A percentile compares a stretch with the other conserved stretches of the same genome.
phyloP scores from a whole-genome alignment of 2,797 vertebrate species.

The Garrulus glandarius region DNA sequence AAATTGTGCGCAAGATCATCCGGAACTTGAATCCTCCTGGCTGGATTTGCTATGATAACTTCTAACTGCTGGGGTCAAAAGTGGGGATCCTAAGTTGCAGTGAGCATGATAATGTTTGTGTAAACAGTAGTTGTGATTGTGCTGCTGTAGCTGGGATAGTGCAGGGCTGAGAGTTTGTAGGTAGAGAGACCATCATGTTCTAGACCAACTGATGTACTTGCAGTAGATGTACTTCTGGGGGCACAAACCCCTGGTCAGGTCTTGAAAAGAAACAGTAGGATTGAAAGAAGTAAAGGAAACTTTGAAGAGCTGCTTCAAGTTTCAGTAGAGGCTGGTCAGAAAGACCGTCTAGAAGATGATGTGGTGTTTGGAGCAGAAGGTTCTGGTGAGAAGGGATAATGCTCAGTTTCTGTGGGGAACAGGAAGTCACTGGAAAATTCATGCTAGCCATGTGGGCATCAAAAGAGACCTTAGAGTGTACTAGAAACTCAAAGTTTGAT shows the following conservation, averaged over 20 bases:
- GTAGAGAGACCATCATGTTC: not conserved
- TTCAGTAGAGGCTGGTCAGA: not conserved
- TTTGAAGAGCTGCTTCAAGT: not conserved
- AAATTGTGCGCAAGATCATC: not conserved
- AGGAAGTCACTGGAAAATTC: not conserved
- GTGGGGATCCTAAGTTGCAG: not conserved
- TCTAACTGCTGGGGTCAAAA: not conserved
- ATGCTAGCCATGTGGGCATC: not conserved
- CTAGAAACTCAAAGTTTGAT: not conserved
- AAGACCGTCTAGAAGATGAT: not conserved
- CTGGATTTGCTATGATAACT: not conserved
- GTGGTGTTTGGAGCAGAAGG: not conserved
- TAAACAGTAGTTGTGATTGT: not conserved
- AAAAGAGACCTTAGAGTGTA: not conserved
- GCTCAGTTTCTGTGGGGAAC: not conserved
- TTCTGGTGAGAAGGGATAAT: not conserved
- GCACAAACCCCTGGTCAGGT: no score
- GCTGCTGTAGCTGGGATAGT: not conserved
- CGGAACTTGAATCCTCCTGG: not conserved
- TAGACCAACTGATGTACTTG: not conserved
- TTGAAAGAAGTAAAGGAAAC: not conserved
- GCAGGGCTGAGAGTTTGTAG: not conserved
- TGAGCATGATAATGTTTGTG: not conserved
- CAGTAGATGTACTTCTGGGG: no score
- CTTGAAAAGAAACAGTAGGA: not conserved